A percentile compares a stretch with the other conserved stretches of the same genome.
Evolutionary conservation across 2,113 vertebrate species (phyloP).

Genomic region (Rostratula benghalensis): DNA sequence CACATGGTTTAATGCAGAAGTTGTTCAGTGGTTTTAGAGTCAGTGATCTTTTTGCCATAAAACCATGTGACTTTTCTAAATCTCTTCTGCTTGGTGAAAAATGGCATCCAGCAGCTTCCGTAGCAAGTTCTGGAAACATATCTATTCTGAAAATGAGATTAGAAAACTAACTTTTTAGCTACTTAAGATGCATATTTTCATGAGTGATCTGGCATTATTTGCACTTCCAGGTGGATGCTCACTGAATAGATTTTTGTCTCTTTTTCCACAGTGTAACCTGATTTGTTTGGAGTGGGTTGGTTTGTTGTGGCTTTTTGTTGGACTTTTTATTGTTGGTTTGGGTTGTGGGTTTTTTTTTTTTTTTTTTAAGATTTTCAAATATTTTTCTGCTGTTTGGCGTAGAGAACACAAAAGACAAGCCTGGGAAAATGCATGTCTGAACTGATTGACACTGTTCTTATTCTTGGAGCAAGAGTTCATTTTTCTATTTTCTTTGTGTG

Average conservation of each 20-base stretch:
- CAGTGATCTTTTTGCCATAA: background rate
- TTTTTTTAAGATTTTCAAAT: background rate
- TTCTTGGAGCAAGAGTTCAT: background rate
- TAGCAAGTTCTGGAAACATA: background rate
- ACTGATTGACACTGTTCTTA: background rate
- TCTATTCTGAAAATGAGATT: background rate
- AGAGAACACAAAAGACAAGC: background rate
- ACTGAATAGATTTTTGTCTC: background rate
- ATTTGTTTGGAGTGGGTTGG: background rate
- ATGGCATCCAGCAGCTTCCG: background rate
- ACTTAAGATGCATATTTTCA: background rate
- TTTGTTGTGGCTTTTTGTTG: background rate
- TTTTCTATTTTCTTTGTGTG: background rate
- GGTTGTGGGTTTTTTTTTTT: background rate
- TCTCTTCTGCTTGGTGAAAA: background rate
- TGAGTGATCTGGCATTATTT: background rate
- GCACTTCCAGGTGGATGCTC: background rate
- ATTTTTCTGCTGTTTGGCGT: background rate
- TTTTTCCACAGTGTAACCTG: background rate
- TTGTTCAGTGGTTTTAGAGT: background rate
- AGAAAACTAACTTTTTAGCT: background rate
- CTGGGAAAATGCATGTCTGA: background rate
- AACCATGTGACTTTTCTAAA: background rate
- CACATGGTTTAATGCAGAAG: background rate
- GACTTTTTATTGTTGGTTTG: background rate